Percentiles rank a stretch among this genome's conserved stretches.
Evolutionary conservation across 1,140 invertebrate species (phyloP).

Genomic region (Cherax destructor): DNA sequence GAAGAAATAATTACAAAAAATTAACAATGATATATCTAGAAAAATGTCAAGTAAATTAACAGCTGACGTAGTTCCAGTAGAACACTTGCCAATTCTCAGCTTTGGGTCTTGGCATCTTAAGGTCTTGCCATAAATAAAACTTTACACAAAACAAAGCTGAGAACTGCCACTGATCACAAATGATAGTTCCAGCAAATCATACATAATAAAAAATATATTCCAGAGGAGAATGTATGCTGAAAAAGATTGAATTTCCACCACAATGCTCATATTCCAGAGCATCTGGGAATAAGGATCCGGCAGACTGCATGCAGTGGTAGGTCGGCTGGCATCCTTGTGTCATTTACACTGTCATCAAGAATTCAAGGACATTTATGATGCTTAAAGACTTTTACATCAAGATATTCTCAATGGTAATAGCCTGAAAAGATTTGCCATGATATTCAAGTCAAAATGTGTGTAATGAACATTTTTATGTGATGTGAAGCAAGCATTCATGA

Average conservation of each 20-base stretch:
- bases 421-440: no score
- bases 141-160: constrained; percentile 12
- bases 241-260: background rate
- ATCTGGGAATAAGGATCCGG: constrained; percentile 4
- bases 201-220: constrained; percentile 5
- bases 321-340: constrained; percentile 19
- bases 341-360: constrained; percentile 6
- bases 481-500: background rate
- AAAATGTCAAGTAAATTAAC: constrained; percentile 35
- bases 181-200: constrained; percentile 28
- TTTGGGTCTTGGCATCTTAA: background rate
- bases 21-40: constrained; percentile 33
- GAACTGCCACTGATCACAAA: constrained; percentile 22
- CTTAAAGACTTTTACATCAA: background rate
- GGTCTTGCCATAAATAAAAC: constrained; percentile 21
- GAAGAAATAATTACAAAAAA: constrained; percentile 52
- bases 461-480: background rate
- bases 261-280: background rate
- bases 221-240: background rate
- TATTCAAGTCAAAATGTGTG: background rate
- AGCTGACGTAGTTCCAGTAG: constrained; percentile 41
- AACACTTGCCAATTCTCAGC: constrained; percentile 32
- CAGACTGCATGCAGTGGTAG: constrained; percentile 32
- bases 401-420: background rate
- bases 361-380: background rate